Base-by-base conservation (phyloP, 1,140 invertebrate species). In the Neocloeon triangulifer region DNA sequence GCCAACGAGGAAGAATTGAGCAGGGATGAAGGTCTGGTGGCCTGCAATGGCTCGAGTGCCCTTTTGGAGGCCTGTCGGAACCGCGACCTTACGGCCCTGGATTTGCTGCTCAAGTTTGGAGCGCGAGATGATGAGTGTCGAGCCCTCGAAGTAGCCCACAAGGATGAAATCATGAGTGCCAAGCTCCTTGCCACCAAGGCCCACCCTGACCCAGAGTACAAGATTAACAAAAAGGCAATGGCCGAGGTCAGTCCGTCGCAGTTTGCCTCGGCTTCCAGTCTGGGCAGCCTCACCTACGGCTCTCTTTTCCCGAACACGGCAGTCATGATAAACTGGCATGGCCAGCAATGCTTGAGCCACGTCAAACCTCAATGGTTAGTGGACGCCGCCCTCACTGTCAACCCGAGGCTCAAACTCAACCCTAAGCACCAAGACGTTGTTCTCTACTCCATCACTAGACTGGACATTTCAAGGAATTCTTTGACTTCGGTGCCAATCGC, bases 321-420 rank as follows among this genome's bases (percentile, higher is more conserved):
- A 1, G 85, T 89, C 1, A 88, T 89, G 66, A 68, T 97, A 3
- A 85, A 91, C 52, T 97, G 92, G 92, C 78, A 95, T 40, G 69
- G 77, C 41, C 71, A 85, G 40, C 65, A 70, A 30, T 71, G 71
- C 48, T 62, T 71, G 15, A 68, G 38, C 48, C 79, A 19, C 55
- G 61, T 41, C 55, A 70, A 48, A 66, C 63, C 76, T 19, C 70
- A 81, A 30, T 96, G 88, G 85, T 48, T 97, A 6, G 63, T 69
- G 9, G 73, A 74, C 38, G 82, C 85, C 1, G 76, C 81, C 3
- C 48, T 88, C 16, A 67, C 75, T 36, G 66, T 88, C 1, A 92
- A 92, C 52, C 71, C 73, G 15, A 78, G 76, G 43, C 49, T 94
- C n/a, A 64, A 66, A 42, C 50, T 70, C 18, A 74, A 62, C 42